Evolutionary conservation across 92 coral and sea anemone species (phyloP), one percentile per base, ranked within the genome.

Genomic region (Blastomussa wellsi): DNA sequence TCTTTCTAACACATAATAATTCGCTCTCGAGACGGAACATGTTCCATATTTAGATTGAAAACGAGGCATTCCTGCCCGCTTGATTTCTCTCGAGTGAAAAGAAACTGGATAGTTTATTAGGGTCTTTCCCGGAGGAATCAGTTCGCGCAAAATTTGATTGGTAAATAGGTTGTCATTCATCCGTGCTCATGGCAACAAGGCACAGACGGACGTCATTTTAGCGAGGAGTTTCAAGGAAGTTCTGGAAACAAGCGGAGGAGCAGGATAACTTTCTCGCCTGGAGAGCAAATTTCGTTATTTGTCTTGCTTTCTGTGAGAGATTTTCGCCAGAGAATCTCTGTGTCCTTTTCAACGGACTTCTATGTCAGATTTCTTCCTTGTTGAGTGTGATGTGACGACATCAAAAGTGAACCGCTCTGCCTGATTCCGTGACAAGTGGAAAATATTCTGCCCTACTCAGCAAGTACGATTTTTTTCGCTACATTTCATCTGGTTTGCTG

Each of bases 141-240:
- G 26, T 1, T 3, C 28, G 28, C 44, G 72, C 55, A 19, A 59
- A n/a, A 19, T 74, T 52, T 85, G 44, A 89, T 89, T 89, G 92
- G 92, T 53, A 20, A 32, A 89, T 26, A 16, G 22, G 82, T 36
- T 80, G 86, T 81, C 92, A 89, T 68, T 89, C 86, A 78, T 42
- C 29, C 31, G 62, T 86, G 24, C 70, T 33, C 75, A 75, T 67
- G 57, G 80, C 20, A 83, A 74, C 80, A 74, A 31, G 5, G 57
- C 0, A 17, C 80, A 74, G 80, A 59, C 12, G 60, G 64, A 57
- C 87, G 87, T 83, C 86, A 83, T 57, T 20, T n/a, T 42, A 6
- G 8, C 49, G 0, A 47, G 85, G 65, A 39, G 71, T 39, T 74
- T 74, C 80, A 62, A 39, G 80, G 87, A 83, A 75, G 74, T 83